Percentiles rank a stretch among this genome's conserved stretches.
Conservation (phyloP, 2,797 vertebrate species). For the Clarias fuscus region DNA sequence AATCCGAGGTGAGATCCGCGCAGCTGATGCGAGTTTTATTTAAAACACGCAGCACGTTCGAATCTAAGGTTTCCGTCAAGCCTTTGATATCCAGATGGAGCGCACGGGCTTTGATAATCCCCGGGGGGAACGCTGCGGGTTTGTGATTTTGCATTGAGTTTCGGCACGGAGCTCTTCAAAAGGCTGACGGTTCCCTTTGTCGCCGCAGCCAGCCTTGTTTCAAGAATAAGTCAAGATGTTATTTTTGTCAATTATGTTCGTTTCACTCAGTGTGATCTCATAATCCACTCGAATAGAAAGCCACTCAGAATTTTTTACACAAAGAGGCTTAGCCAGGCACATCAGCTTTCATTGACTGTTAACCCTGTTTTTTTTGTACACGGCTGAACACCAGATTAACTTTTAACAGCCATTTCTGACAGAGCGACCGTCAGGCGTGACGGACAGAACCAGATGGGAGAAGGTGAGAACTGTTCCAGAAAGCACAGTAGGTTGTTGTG, state of each 20-base stretch:
- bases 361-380: constrained; percentile 21
- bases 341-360: constrained; percentile 36
- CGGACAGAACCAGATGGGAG: constrained; percentile 53
- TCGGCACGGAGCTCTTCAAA: constrained; percentile 31
- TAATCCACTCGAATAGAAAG: constrained; percentile 45
- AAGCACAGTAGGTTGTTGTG: constrained; percentile 60
- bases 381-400: constrained; percentile 42
- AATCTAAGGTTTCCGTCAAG: constrained; percentile 33
- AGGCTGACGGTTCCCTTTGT: constrained; percentile 28
- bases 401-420: constrained; percentile 54
- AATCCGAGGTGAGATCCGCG: constrained; percentile 37
- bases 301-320: constrained; percentile 24
- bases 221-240: constrained; percentile 30
- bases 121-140: constrained; percentile 43
- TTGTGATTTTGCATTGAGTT: constrained; percentile 48
- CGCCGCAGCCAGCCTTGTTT: constrained; percentile 22
- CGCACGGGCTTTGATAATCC: constrained; percentile 48
- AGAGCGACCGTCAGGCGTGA: constrained; percentile 52
- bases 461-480: constrained; percentile 62
- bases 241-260: constrained; percentile 33
- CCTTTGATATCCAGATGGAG: constrained; percentile 55
- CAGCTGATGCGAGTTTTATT: constrained; percentile 46
- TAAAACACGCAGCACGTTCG: constrained; percentile 31
- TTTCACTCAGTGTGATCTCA: constrained; percentile 15
- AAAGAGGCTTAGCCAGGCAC: constrained; percentile 32